Evolutionary conservation across 2,797 vertebrate genomes (phyloP).

Genomic region (Hirundo rustica): DNA sequence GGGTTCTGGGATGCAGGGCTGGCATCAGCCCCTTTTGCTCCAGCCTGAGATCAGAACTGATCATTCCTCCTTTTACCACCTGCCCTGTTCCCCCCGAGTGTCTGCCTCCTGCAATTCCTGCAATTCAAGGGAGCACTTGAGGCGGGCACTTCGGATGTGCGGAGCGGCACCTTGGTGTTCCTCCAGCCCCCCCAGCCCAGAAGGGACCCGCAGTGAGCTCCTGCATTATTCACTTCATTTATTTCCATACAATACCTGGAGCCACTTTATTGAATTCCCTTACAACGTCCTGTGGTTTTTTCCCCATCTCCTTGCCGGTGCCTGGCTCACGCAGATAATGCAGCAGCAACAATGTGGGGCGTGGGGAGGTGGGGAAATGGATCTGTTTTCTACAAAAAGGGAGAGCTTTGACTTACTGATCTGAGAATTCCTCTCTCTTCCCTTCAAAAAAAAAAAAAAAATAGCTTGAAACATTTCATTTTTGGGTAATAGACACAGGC

Average conservation of each 20-base stretch:
- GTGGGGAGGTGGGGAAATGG: neutral
- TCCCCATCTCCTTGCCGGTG: neutral
- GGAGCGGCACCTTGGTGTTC: neutral
- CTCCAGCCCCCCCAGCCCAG: neutral
- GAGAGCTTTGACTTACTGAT: conserved; percentile 2
- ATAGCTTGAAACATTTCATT: neutral
- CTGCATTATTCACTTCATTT: conserved; percentile 65
- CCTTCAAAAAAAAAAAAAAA: neutral
- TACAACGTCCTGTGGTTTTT: neutral
- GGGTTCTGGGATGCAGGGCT: too few relatives aligned
- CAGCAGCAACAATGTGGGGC: neutral
- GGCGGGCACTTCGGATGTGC: too few relatives aligned
- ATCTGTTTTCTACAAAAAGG: neutral
- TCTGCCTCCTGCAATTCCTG: neutral
- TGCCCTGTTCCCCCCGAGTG: neutral
- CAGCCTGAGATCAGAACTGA: neutral
- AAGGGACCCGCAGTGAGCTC: neutral
- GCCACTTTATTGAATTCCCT: conserved; percentile 65
- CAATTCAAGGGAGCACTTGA: too few relatives aligned
- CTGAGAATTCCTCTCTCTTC: neutral
- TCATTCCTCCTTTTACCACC: neutral
- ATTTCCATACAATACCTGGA: conserved; percentile 61
- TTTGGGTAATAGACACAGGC: neutral
- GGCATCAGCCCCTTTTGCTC: rapidly evolving
- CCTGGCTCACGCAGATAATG: conserved; percentile 66